Conservation (phyloP, 2,797 vertebrate species). For the Myoxocephalus aenaeus region DNA sequence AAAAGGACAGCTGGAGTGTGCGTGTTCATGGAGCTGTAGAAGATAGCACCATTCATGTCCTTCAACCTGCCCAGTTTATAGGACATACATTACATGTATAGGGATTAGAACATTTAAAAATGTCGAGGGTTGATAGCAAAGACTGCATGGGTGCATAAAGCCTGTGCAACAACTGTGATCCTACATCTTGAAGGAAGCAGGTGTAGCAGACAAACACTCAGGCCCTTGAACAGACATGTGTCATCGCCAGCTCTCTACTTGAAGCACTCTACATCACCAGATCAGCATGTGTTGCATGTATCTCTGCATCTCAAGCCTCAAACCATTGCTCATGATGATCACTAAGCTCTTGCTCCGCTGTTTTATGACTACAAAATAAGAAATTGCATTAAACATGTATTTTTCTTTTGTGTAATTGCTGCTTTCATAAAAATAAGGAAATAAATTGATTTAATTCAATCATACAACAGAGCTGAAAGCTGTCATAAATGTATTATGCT, state of each 20-base stretch:
- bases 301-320: constrained; percentile 15
- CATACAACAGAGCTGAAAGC: background rate
- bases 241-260: constrained; percentile 77
- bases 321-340: constrained; percentile 9
- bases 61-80: constrained; percentile 15
- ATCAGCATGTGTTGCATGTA: constrained; percentile 41
- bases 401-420: background rate
- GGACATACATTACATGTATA: constrained; percentile 1
- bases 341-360: background rate
- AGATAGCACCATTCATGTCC: constrained; percentile 43
- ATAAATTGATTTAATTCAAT: background rate
- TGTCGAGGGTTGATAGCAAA: background rate
- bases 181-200: constrained; percentile 61
- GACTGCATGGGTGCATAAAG: background rate
- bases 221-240: constrained; percentile 76
- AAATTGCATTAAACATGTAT: background rate
- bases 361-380: background rate
- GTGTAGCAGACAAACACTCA: constrained; percentile 75
- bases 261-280: constrained; percentile 58
- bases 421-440: background rate
- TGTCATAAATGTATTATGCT: constrained; percentile 15
- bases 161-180: constrained; percentile 19
- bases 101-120: background rate
- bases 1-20: constrained; percentile 44
- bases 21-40: constrained; percentile 20